Base-by-base conservation (phyloP, 2,888 invertebrate genomes). In the Harpagoxenus sublaevis region DNA sequence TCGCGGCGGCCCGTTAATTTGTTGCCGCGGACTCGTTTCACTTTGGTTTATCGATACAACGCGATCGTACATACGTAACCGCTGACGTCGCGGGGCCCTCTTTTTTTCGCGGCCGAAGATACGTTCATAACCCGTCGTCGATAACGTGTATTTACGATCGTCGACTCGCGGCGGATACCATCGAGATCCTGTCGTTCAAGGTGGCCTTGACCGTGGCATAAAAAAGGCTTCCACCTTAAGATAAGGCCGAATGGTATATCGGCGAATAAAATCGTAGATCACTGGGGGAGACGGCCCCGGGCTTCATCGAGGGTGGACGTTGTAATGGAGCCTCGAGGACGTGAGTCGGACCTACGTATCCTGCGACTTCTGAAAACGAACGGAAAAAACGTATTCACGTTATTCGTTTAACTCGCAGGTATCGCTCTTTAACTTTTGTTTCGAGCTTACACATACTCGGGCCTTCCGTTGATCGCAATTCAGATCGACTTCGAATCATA, bases 201-300 rank as follows among this genome's bases (percentile, higher is more conserved):
- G 55, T 84, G 68, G 66, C 70, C 79, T 55, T 74, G 86, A 81
- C 79, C 65, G 57, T 66, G 77, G 77, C 85, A 73, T 88, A 89
- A 89, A 89, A 88, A 87, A 87, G 84, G 85, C 83, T 86, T 83
- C 79, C 66, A 83, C 77, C 78, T 78, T 71, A 53, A 89, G 90
- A 90, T 88, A 90, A 90, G 87, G 31, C 86, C 77, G 77, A 83
- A 71, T 86, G 87, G 88, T 90, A 89, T 86, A 88, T 86, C 86
- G 88, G 73, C 87, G 89, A 89, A 92, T 92, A 91, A 92, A 90
- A 92, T 91, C 88, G 89, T 90, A 88, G 88, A 91, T 92, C 91
- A 92, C 88, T 83, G 79, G 85, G 31, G 87, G 88, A 87, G 86
- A 86, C 89, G 81, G 84, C 86, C 86, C 83, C 55, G 83, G 78